phyloP scores from a whole-genome alignment of 1,140 invertebrate genomes.

The Hestina assimilis region DNA sequence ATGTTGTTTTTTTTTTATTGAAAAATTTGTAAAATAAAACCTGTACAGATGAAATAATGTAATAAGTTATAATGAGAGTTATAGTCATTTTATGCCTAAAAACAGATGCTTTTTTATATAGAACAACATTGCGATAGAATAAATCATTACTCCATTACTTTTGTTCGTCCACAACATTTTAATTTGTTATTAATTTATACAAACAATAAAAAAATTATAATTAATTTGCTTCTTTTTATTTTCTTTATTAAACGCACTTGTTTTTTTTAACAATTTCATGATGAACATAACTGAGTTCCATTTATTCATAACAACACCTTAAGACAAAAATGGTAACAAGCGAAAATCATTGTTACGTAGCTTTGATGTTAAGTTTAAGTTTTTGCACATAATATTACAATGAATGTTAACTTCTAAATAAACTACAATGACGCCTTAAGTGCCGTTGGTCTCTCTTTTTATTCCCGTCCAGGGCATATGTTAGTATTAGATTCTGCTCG shows the following conservation, averaged over 20 bases:
- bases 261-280: no score
- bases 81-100: background rate
- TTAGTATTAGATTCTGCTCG: no score
- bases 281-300: no score
- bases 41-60: background rate
- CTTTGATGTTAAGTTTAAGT: no score
- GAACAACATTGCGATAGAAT: conserved; percentile 38
- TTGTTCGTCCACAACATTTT: conserved; percentile 42
- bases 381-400: no score
- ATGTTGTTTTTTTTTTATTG: conserved; percentile 34
- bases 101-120: conserved; percentile 4
- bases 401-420: no score
- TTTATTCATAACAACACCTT: no score
- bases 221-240: background rate
- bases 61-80: background rate
- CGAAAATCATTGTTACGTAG: no score
- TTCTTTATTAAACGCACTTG: background rate
- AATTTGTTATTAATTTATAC: conserved; percentile 61
- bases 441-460: no score
- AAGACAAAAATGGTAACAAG: no score
- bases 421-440: no score
- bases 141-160: conserved; percentile 40
- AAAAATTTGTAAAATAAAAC: background rate
- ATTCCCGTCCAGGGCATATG: no score
- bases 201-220: conserved; percentile 49